A percentile compares a stretch with the other conserved stretches of the same genome.
phyloP scores from a whole-genome alignment of 2,888 invertebrate genomes.

The Deroplatys truncata region DNA sequence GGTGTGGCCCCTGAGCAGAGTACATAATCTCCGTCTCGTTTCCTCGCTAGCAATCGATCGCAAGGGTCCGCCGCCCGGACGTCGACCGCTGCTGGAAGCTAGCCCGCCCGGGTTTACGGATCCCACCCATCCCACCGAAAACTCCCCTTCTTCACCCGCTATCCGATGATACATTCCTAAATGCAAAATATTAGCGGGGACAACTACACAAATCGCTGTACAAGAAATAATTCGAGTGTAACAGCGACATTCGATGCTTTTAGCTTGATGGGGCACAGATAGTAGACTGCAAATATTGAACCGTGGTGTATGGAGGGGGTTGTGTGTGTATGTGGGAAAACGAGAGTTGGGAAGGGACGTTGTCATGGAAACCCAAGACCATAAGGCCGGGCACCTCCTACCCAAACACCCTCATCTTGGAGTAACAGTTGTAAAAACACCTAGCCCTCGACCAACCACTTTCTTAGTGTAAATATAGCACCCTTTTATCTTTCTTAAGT shows the following conservation, averaged over 20 bases:
- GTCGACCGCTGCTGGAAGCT: slow-evolving; percentile 1
- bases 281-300: not conserved
- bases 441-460: not conserved
- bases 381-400: not conserved
- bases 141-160: not conserved
- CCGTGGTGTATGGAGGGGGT: not conserved
- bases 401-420: not conserved
- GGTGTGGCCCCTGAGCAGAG: not conserved
- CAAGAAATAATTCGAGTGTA: not conserved
- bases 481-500: no score
- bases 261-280: not conserved
- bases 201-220: not conserved
- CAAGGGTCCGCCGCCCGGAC: not conserved
- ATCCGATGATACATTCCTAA: not conserved
- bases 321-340: not conserved
- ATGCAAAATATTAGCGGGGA: not conserved
- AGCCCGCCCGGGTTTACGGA: slow-evolving; percentile 5
- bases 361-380: slow-evolving; percentile 14
- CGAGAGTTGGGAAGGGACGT: not conserved
- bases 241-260: not conserved
- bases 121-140: not conserved
- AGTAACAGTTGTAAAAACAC: slow-evolving; percentile 4
- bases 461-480: not conserved
- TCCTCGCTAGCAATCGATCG: slow-evolving; percentile 7
- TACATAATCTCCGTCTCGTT: not conserved